Evolutionary conservation across 2,888 invertebrate species (phyloP), one percentile per base, ranked within the genome.

Genomic region (Philhelius pedissequus): DNA sequence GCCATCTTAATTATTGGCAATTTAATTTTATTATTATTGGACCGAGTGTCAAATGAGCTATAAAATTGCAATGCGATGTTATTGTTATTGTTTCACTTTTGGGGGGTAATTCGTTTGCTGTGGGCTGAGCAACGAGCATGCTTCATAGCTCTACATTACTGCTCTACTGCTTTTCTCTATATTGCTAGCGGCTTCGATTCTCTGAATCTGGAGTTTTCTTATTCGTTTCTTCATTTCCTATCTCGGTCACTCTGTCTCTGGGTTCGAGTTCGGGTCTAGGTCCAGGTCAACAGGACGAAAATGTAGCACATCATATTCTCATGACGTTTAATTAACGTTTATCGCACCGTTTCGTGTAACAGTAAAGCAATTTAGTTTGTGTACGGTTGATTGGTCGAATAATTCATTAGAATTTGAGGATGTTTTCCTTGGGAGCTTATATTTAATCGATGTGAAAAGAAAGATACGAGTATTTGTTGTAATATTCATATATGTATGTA

Each of bases 21-120:
- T 84, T 84, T 84, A 84, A 84, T 84, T 84, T 84, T 84, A 84
- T 84, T 84, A 84, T 84, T 84, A 84, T 84, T 84, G 84, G 84
- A 84, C 84, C 84, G 75, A 84, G 84, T 84, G 84, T 84, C 84
- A 84, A 84, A 84, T 84, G 80, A 75, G 75, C 84, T 84, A 84
- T 84, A 84, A 84, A 84, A 84, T 84, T 84, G 84, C 84, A 84
- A 84, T 84, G 84, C 80, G 80, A 84, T 80, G 84, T 84, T 84
- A 84, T 71, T 80, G 84, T 84, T 84, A 84, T 84, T 84, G 84
- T 84, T 84, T 84, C 84, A 84, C 84, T 84, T 80, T 71, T 52
- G 84, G 80, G 58, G 84, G 80, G 64, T 32, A 64, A 48, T 64
- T 64, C 50, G 38, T 43, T 40, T 68, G 18, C 68, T 68, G 25